A percentile compares a stretch with the other conserved stretches of the same genome.
phyloP scores from a whole-genome alignment of 35 echinoderm and acorn worm species.

The Amphiura filiformis region DNA sequence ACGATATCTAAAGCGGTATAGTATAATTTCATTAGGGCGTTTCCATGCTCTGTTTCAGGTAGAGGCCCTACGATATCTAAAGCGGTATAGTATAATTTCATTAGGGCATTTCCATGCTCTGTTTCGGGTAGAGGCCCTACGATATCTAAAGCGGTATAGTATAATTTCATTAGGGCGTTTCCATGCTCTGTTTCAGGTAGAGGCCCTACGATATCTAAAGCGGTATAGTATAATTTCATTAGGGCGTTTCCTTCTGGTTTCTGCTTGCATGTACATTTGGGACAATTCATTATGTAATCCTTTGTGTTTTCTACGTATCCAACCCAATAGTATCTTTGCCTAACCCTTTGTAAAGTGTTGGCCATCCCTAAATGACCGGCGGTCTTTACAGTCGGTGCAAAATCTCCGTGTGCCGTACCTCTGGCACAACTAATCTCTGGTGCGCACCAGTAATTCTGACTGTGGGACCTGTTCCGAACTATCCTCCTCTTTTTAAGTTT shows the following conservation, averaged over 20 bases:
- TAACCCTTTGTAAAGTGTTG: not conserved
- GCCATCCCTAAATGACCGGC: not conserved
- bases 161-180: slow-evolving; percentile 31
- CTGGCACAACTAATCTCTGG: not conserved
- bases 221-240: slow-evolving; percentile 13
- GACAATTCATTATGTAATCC: not conserved
- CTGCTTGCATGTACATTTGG: not conserved
- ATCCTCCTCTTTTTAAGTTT: too few relatives aligned
- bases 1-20: slow-evolving; percentile 34
- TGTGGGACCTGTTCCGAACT: too few relatives aligned
- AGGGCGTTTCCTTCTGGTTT: not conserved
- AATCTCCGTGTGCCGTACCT: not conserved
- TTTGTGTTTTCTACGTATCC: not conserved
- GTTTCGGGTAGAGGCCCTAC: slow-evolving; percentile 45
- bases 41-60: slow-evolving; percentile 17
- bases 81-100: slow-evolving; percentile 22
- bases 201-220: slow-evolving; percentile 53
- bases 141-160: slow-evolving; percentile 36
- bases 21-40: slow-evolving; percentile 18
- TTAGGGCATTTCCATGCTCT: not conserved
- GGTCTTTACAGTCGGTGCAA: not conserved
- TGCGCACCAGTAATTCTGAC: not conserved
- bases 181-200: slow-evolving; percentile 23
- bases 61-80: slow-evolving; percentile 57
- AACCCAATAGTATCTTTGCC: not conserved